Conservation (phyloP, 1,140 invertebrate genomes). For the Proctacanthus coquilletti region DNA sequence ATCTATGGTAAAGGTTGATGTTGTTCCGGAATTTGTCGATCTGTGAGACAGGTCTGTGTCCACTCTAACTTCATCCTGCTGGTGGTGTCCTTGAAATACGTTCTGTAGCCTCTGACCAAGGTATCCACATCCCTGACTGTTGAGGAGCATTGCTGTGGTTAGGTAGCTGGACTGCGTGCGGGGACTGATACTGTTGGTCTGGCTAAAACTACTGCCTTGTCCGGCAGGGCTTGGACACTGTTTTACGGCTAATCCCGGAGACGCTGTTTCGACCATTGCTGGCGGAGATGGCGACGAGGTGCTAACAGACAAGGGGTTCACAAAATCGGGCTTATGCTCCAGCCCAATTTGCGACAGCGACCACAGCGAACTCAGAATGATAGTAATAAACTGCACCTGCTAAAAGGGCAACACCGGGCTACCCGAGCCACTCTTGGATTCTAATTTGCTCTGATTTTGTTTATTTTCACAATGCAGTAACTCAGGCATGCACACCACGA, state of each 20-base stretch:
- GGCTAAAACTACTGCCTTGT: neutral
- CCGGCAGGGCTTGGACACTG: slow-evolving; percentile 9
- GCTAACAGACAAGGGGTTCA: too few species aligned
- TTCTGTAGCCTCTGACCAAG: slow-evolving; percentile 24
- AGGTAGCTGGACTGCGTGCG: slow-evolving; percentile 17
- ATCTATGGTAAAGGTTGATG: slow-evolving; percentile 52
- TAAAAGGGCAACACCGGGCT: too few species aligned
- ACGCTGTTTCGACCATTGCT: slow-evolving; percentile 24
- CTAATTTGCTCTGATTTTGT: too few species aligned
- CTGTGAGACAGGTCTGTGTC: neutral
- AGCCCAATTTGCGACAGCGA: neutral
- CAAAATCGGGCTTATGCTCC: neutral
- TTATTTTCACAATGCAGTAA: too few species aligned
- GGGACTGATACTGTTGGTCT: slow-evolving; percentile 7
- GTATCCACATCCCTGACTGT: slow-evolving; percentile 27
- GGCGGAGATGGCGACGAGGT: slow-evolving; percentile 19
- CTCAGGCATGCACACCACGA: too few species aligned
- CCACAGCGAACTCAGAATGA: slow-evolving; percentile 6
- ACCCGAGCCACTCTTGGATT: too few species aligned
- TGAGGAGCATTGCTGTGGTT: slow-evolving; percentile 28
- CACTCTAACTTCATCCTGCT: slow-evolving; percentile 8
- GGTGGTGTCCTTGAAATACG: slow-evolving; percentile 18
- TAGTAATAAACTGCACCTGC: too few species aligned
- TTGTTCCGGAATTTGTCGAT: slow-evolving; percentile 3
- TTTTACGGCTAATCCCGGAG: slow-evolving; percentile 21